phyloP scores from a whole-genome alignment of 2,113 vertebrate genomes.

The Embiotoca jacksoni region DNA sequence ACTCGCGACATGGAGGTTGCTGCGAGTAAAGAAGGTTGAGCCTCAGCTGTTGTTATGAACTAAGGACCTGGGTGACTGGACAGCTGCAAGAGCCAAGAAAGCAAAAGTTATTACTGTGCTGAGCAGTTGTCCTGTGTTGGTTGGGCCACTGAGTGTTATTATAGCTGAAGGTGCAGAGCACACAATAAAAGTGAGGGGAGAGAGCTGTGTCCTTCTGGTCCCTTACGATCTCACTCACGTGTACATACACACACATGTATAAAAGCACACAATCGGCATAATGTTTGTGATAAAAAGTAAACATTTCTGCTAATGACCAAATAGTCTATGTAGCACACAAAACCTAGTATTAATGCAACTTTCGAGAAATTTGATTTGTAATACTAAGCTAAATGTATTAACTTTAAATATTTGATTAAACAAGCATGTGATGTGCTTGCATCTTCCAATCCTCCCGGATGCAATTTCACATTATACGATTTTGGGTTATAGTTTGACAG shows the following conservation, averaged over 20 bases:
- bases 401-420: constrained; percentile 28
- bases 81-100: constrained; percentile 80
- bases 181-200: constrained; percentile 23
- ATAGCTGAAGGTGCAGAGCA: constrained; percentile 38
- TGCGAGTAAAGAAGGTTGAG: constrained; percentile 44
- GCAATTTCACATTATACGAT: constrained; percentile 41
- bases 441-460: constrained; percentile 28
- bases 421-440: constrained; percentile 40
- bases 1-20: constrained; percentile 34
- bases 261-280: background rate
- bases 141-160: constrained; percentile 52
- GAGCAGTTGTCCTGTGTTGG: constrained; percentile 77
- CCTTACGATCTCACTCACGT: background rate
- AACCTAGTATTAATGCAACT: constrained; percentile 2
- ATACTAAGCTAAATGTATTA: constrained; percentile 20
- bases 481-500: constrained; percentile 45
- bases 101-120: constrained; percentile 73
- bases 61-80: constrained; percentile 63
- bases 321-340: background rate
- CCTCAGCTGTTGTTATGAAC: constrained; percentile 86
- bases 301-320: background rate
- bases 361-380: constrained; percentile 29
- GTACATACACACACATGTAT: background rate
- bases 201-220: background rate
- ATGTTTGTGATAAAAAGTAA: background rate